phyloP scores from a whole-genome alignment of 2,113 vertebrate species.

The Pelmatolapia mariae region DNA sequence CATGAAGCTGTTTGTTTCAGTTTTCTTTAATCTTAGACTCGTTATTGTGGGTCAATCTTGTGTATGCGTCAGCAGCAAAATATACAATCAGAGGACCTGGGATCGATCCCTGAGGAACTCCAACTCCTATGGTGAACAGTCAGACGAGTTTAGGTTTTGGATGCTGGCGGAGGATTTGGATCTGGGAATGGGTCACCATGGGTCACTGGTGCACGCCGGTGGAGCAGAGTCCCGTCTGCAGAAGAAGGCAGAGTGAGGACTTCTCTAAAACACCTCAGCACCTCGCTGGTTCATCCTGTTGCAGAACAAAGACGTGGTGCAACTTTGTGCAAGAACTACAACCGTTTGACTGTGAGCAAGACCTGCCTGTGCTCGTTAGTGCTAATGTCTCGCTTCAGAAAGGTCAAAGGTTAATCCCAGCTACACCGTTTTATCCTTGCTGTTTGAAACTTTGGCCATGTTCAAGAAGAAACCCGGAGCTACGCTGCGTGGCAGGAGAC shows the following conservation, averaged over 20 bases:
- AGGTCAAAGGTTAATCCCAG: background rate
- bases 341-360: background rate
- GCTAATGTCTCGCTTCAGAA: background rate
- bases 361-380: background rate
- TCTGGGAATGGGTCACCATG: background rate
- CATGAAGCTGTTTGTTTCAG: background rate
- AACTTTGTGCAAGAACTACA: background rate
- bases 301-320: background rate
- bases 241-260: background rate
- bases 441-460: background rate
- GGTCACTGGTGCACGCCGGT: background rate
- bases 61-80: background rate
- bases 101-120: background rate
- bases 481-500: background rate
- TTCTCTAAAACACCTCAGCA: background rate
- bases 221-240: background rate
- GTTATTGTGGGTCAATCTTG: background rate
- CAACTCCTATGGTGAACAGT: background rate
- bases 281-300: background rate
- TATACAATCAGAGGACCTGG: background rate
- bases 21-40: background rate
- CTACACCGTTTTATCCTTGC: background rate
- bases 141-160: background rate
- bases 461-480: background rate
- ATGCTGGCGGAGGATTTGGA: background rate